Evolutionary conservation across 2,888 invertebrate genomes (phyloP).

Genomic region (Chloroclysta siterata): DNA sequence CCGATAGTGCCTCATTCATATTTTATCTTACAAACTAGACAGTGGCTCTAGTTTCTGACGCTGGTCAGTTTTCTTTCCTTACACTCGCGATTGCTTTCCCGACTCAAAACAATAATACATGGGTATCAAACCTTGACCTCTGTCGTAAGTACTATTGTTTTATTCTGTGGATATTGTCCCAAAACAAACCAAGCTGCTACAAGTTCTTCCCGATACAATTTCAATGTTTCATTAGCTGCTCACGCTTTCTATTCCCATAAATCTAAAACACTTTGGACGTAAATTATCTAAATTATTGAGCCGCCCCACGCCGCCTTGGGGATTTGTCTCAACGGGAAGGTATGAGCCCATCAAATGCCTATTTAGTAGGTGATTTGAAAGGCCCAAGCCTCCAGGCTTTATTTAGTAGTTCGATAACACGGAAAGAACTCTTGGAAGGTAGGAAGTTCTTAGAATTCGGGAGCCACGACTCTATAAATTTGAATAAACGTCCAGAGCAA

Average conservation of each 20-base stretch:
- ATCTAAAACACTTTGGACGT: slow-evolving; percentile 46
- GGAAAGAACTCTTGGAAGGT: neutral
- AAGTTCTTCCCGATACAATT: slow-evolving; percentile 27
- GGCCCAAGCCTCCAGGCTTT: slow-evolving; percentile 12
- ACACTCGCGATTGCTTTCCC: neutral
- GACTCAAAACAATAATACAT: too few species aligned
- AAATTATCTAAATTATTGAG: slow-evolving; percentile 54
- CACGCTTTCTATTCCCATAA: slow-evolving; percentile 47
- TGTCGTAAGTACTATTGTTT: too few species aligned
- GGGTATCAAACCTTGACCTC: too few species aligned
- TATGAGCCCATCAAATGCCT: slow-evolving; percentile 12
- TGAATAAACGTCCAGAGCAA: slow-evolving; percentile 13
- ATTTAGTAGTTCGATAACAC: slow-evolving; percentile 23
- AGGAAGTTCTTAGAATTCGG: slow-evolving; percentile 21
- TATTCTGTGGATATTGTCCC: slow-evolving; percentile 25
- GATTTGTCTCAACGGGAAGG: slow-evolving; percentile 33
- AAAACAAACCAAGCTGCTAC: slow-evolving; percentile 31
- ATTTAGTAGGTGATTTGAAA: slow-evolving; percentile 28
- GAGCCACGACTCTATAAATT: slow-evolving; percentile 23
- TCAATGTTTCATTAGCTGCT: slow-evolving; percentile 44
- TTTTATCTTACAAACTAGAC: neutral
- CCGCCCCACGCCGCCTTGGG: slow-evolving; percentile 48
- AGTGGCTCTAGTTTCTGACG: neutral
- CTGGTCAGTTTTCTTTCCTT: neutral
- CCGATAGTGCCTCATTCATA: neutral